Evolutionary conservation across 2,888 invertebrate species (phyloP), one percentile per base, ranked within the genome.

Genomic region (Lithophane leautieri): DNA sequence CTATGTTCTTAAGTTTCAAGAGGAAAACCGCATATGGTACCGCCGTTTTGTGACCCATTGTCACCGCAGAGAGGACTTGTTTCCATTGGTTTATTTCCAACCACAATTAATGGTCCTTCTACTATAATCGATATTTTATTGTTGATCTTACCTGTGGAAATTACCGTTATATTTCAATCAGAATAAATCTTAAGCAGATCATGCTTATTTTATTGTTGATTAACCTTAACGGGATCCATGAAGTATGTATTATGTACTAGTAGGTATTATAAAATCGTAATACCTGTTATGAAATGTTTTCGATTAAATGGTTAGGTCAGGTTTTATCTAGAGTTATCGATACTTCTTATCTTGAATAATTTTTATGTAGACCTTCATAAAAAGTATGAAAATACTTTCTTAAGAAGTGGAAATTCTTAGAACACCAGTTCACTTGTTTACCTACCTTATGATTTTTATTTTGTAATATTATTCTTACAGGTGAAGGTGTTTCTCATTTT

Each of bases 1-100:
- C 11, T 9, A 44, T 47, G 12, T 12, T 47, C 60, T 62, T 62
- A 54, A 52, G n/a, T 68, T 63, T 75, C 11, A 52, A 44, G 42
- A 68, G 85, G 70, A 85, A 82, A 85, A 82, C 70, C 85, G 40
- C 85, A 70, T 47, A 25, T 42, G 22, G 28, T 28, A 58, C 63
- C 34, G 6, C 11, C 44, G 44, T 56, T 67, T 62, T 67, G 25
- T 58, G 25, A 54, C 25, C 34, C 12, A 34, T 42, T 62, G 16
- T 34, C 25, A 67, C 34, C 19, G 19, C 54, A 52, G 47, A 28
- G 50, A 19, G n/a, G 19, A n/a, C 6, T n/a, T 69, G 52, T 52
- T 65, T 58, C 72, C 60, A 19, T 16, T 19, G 56, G 22, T 66
- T 73, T 25, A 75, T 56, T 70, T 47, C 34, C 40, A 40, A 77